Evolutionary conservation across 2,797 vertebrate species (phyloP).

Genomic region (Chiroxiphia lanceolata): DNA sequence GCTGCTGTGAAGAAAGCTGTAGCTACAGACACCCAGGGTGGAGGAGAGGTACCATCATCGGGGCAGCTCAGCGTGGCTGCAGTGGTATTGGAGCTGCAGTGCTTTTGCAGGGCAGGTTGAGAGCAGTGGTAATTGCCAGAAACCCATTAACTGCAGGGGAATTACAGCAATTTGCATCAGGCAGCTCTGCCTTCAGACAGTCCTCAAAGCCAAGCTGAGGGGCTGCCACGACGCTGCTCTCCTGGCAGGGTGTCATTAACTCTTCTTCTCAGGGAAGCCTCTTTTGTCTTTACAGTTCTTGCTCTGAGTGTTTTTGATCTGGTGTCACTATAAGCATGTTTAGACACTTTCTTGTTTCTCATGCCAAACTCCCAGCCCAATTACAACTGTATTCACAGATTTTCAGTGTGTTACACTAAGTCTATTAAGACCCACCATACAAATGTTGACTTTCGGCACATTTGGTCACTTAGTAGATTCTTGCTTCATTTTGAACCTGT

Average conservation of each 20-base stretch:
- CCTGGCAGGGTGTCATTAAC: not conserved
- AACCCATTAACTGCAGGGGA: not conserved
- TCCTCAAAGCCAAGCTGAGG: not conserved
- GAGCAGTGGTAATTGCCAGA: not conserved
- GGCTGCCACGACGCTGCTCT: not conserved
- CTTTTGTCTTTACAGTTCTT: not conserved
- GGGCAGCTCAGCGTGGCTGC: not conserved
- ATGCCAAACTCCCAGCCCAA: not conserved
- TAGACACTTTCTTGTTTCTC: not conserved
- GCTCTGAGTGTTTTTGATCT: not conserved
- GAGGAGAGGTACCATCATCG: not conserved
- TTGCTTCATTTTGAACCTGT: not conserved
- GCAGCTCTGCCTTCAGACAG: not conserved
- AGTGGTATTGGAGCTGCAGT: accelerated
- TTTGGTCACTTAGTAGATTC: not conserved
- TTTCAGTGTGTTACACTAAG: not conserved
- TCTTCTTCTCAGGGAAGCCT: not conserved
- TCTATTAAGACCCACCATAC: not conserved
- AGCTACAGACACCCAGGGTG: not conserved
- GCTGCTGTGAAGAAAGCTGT: not conserved
- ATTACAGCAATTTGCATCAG: not conserved
- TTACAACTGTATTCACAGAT: not conserved
- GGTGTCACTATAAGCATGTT: not conserved
- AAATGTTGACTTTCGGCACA: not conserved
- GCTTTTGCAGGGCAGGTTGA: not conserved